These are phyloP conservation scores for Drosophila setosimentum DNA, from an alignment of 2,888 invertebrate genomes.

Conservation along the genomic window DNA sequence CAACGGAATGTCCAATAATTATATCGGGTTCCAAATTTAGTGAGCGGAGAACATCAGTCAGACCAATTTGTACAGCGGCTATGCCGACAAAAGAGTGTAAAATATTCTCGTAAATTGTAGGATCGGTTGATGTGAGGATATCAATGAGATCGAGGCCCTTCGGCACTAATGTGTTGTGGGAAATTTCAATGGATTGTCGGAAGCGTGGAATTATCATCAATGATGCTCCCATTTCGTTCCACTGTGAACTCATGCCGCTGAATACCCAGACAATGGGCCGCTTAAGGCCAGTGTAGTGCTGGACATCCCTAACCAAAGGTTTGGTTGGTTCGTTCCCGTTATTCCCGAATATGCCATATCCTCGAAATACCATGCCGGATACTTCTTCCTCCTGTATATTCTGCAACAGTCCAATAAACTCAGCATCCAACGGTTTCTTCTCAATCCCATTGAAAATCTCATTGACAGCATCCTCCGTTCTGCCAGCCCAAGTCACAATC, in stretches of 20 bases:
- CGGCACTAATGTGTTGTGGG: constrained; percentile 87
- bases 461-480: constrained; percentile 91
- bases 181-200: constrained; percentile 88
- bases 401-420: constrained; percentile 88
- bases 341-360: constrained; percentile 87
- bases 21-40: constrained; percentile 90
- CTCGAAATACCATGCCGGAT: constrained; percentile 90
- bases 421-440: constrained; percentile 87
- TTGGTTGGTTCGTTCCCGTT: constrained; percentile 63
- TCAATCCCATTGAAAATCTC: constrained; percentile 88
- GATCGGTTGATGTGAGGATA: constrained; percentile 88
- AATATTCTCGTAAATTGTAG: constrained; percentile 88
- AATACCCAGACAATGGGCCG: constrained; percentile 95
- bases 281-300: constrained; percentile 88
- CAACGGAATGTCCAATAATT: constrained; percentile 95
- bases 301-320: constrained; percentile 86
- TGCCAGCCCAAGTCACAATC: constrained; percentile 90
- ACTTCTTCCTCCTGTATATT: constrained; percentile 87
- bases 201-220: constrained; percentile 92
- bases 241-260: constrained; percentile 96
- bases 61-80: constrained; percentile 88
- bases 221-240: constrained; percentile 93
- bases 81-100: constrained; percentile 91
- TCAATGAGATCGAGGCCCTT: constrained; percentile 88
- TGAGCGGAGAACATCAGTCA: constrained; percentile 88